Percentiles rank a stretch among this genome's conserved stretches.
phyloP scores from a whole-genome alignment of 64 coral and sea anemone genomes.

The Montipora efflorescens region DNA sequence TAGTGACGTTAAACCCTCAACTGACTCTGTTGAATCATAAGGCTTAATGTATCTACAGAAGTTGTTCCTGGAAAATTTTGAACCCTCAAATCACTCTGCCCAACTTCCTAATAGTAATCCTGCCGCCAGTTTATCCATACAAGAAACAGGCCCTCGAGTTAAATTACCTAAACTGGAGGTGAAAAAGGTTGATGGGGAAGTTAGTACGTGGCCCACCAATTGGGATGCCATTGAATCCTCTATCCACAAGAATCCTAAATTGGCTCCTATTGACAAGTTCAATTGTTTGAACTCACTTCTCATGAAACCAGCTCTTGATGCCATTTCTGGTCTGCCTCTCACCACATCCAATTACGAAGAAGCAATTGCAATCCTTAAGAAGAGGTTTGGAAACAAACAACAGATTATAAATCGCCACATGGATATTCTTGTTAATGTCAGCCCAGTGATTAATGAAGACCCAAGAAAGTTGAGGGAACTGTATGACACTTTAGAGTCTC shows the following conservation, averaged over 20 bases:
- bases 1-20: too few relatives aligned
- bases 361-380: not conserved
- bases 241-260: not conserved
- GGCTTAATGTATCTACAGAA: too few relatives aligned
- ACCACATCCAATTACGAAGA: slow-evolving; percentile 19
- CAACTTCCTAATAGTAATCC: too few relatives aligned
- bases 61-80: too few relatives aligned
- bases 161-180: not conserved
- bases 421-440: slow-evolving; percentile 24
- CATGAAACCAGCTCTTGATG: not conserved
- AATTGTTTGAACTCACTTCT: slow-evolving; percentile 44
- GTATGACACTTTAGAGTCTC: slow-evolving; percentile 16
- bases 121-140: too few relatives aligned
- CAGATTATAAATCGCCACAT: slow-evolving; percentile 26
- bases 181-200: slow-evolving; percentile 9
- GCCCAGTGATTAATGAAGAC: not conserved
- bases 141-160: not conserved
- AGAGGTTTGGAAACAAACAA: slow-evolving; percentile 33
- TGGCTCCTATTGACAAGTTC: slow-evolving; percentile 31
- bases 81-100: too few relatives aligned
- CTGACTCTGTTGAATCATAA: too few relatives aligned
- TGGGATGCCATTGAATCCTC: slow-evolving; percentile 43
- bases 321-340: slow-evolving; percentile 27
- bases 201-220: not conserved
- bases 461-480: not conserved